A percentile compares a stretch with the other conserved stretches of the same genome.
phyloP scores from a whole-genome alignment of 1,140 invertebrate genomes.

The Papilio polytes region DNA sequence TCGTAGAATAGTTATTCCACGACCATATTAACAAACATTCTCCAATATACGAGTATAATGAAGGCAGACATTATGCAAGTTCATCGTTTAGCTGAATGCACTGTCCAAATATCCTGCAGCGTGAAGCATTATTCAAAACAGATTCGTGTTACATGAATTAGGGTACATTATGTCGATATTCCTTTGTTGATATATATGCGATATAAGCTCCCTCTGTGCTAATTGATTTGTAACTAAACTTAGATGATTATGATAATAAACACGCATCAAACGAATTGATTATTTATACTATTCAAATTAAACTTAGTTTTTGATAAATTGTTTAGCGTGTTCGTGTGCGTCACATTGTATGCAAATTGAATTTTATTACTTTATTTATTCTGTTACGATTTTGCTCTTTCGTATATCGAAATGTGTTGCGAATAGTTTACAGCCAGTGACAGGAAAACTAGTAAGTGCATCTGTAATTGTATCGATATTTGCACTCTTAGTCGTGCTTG shows the following conservation, averaged over 20 bases:
- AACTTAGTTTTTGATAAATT: not conserved
- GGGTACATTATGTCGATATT: constrained; percentile 8
- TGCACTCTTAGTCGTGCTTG: not conserved
- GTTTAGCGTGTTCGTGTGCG: not conserved
- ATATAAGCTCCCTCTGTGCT: not conserved
- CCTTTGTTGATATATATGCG: not conserved
- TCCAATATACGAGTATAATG: not conserved
- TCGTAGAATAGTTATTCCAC: too few species aligned
- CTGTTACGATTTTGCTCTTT: too few species aligned
- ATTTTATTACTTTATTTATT: too few species aligned
- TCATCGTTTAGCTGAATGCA: constrained; percentile 63
- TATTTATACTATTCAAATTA: not conserved
- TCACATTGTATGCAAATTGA: too few species aligned
- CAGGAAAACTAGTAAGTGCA: constrained; percentile 13
- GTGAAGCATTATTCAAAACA: constrained; percentile 66
- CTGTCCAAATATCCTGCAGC: constrained; percentile 64
- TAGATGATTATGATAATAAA: not conserved
- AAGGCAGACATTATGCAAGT: constrained; percentile 54
- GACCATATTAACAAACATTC: constrained; percentile 1
- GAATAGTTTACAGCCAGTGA: not conserved
- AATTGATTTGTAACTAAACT: not conserved
- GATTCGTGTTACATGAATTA: constrained; percentile 55
- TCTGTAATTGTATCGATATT: constrained; percentile 22
- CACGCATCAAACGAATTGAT: not conserved
- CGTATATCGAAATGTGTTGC: not conserved